phyloP scores from a whole-genome alignment of 1,140 invertebrate genomes.

The Phenacoccus solenopsis region DNA sequence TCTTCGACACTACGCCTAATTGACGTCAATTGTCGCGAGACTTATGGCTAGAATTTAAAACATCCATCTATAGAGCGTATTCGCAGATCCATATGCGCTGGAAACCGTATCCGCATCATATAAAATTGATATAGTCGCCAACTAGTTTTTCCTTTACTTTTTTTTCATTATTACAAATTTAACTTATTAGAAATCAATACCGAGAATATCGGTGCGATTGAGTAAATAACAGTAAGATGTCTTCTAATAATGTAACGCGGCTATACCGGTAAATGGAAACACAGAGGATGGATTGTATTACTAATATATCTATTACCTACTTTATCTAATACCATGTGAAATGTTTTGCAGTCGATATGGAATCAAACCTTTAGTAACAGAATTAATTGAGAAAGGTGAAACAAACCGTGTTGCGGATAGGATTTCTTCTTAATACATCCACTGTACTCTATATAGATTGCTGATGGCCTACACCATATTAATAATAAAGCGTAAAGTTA shows the following conservation, averaged over 20 bases:
- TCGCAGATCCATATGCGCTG: no score
- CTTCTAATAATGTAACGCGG: not conserved
- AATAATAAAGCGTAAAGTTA: not conserved
- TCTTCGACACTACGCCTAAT: not conserved
- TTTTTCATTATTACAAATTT: not conserved
- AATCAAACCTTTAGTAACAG: not conserved
- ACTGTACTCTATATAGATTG: no score
- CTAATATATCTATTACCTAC: slow-evolving; percentile 3
- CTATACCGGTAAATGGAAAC: not conserved
- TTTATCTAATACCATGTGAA: not conserved
- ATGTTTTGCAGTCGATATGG: not conserved
- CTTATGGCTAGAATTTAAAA: not conserved
- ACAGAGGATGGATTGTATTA: not conserved
- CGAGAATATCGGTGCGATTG: not conserved
- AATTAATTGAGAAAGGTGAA: slow-evolving; percentile 3
- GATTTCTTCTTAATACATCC: not conserved
- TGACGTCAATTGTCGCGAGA: not conserved
- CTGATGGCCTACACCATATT: no score
- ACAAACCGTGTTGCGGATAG: not conserved
- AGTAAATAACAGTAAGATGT: not conserved
- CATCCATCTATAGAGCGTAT: no score
- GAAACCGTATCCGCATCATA: no score
- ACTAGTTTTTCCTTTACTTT: not conserved
- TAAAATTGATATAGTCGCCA: not conserved
- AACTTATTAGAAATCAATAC: not conserved